phyloP scores from a whole-genome alignment of 2,113 vertebrate species.

The Urocynchramus pylzowi region DNA sequence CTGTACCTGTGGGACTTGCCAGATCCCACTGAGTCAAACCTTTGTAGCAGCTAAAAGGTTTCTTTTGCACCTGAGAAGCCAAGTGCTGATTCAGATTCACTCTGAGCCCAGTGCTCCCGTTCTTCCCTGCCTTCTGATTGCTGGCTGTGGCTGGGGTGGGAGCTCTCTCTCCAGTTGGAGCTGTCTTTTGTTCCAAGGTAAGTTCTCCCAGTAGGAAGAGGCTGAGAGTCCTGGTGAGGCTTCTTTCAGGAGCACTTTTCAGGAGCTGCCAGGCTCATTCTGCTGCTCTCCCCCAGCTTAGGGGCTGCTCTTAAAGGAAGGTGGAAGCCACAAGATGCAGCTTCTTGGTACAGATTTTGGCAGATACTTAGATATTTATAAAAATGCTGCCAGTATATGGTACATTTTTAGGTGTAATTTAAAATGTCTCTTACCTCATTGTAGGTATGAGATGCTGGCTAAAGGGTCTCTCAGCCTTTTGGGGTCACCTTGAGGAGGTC shows the following conservation, averaged over 20 bases:
- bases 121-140: not conserved
- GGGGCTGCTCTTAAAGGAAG: not conserved
- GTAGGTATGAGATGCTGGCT: not conserved
- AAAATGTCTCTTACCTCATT: not conserved
- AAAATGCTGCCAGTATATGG: not conserved
- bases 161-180: slow-evolving; percentile 4
- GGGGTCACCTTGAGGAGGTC: not conserved
- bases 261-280: not conserved
- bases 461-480: not conserved
- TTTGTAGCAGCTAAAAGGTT: not conserved
- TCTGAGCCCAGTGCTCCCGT: not conserved
- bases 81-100: not conserved
- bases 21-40: not conserved
- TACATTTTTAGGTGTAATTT: not conserved
- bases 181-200: slow-evolving; percentile 52
- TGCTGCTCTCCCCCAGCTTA: not conserved
- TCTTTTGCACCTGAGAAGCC: not conserved
- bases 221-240: not conserved
- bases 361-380: not conserved
- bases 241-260: not conserved
- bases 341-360: not conserved
- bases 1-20: not conserved
- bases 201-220: not conserved
- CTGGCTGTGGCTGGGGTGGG: slow-evolving; percentile 14
- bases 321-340: not conserved